Evolutionary conservation across 2,888 invertebrate species (phyloP).

Genomic region (Phytoseiulus persimilis): DNA sequence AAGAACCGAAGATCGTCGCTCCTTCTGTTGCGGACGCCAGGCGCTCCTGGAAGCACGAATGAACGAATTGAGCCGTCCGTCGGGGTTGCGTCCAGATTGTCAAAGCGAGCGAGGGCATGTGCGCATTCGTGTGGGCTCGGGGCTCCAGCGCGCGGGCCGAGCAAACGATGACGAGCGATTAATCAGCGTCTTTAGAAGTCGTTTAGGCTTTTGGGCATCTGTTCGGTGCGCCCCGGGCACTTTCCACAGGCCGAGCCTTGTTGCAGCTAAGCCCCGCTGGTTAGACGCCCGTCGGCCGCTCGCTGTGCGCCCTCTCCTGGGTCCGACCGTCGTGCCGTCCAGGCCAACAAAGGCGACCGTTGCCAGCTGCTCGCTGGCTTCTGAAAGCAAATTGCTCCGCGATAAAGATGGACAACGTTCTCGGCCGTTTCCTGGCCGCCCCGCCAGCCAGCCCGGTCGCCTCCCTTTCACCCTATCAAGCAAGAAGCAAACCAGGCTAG

Average conservation of each 20-base stretch:
- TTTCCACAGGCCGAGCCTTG: not conserved
- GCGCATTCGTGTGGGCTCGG: not conserved
- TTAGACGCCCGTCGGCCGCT: not conserved
- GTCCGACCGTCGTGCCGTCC: too few species aligned
- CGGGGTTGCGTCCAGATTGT: not conserved
- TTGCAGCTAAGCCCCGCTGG: not conserved
- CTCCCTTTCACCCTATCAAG: not conserved
- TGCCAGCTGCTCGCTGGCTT: not conserved
- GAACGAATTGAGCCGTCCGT: too few species aligned
- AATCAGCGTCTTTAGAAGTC: not conserved
- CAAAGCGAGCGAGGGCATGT: not conserved
- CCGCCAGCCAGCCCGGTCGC: not conserved
- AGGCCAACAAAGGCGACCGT: not conserved
- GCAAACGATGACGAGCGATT: conserved; percentile 5
- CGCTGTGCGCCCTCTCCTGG: not conserved
- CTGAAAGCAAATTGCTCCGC: conserved; percentile 19
- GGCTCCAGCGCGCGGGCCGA: not conserved
- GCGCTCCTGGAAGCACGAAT: too few species aligned
- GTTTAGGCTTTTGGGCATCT: not conserved
- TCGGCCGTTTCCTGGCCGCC: not conserved
- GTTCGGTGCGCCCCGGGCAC: not conserved
- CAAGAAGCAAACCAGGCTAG: not conserved
- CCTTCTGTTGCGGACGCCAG: too few species aligned
- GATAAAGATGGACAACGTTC: conserved; percentile 33
- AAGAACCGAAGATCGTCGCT: too few species aligned